Base-by-base conservation (phyloP, 2,797 vertebrate genomes). In the Sebastes trivittatus region DNA sequence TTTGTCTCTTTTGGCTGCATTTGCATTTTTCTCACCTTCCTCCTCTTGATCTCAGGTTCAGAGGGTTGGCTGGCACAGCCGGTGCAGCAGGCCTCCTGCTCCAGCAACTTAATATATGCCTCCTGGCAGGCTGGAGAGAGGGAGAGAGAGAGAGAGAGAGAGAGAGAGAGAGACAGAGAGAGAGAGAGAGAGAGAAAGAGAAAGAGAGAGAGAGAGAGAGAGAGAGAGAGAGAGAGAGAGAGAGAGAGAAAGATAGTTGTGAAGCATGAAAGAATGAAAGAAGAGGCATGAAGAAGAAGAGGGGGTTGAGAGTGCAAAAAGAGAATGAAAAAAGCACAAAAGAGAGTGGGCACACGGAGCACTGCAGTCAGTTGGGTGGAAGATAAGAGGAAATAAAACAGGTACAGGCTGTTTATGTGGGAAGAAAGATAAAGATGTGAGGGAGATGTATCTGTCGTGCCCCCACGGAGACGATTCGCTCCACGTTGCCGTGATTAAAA, bases 61-160 rank as follows among this genome's bases (percentile, higher is more conserved):
- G 95, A 95, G 70, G 96, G 94, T 84, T 98, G 97, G 89, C 96
- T 97, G 90, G 92, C 94, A 91, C 98, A 99, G 68, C 98, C 98
- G 0, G 94, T 96, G 64, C 94, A 92, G 62, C 98, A 99, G 69
- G 97, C 97, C 25, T 96, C 95, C 92, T 97, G 97, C 87, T 99
- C 98, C 60, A 95, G 89, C 0, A 94, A 91, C 69, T 96, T 96
- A 70, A 94, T 87, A 34, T 99, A 99, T 42, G 98, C 98, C 92
- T 99, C 98, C 56, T 96, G 86, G 10, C 98, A 99, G 0, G 98
- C 98, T 99, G 91, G 16, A 36, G n/a, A 75, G 74, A 78, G 74
- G 79, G 38, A 11, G 32, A 13, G 56, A 55, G 23, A 20, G 62
- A 34, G 32, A 9, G 42, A 23, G 25, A 8, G 55, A 54, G 22